Evolutionary conservation across 2,888 invertebrate genomes (phyloP).

Genomic region (Yponomeuta cagnagella): DNA sequence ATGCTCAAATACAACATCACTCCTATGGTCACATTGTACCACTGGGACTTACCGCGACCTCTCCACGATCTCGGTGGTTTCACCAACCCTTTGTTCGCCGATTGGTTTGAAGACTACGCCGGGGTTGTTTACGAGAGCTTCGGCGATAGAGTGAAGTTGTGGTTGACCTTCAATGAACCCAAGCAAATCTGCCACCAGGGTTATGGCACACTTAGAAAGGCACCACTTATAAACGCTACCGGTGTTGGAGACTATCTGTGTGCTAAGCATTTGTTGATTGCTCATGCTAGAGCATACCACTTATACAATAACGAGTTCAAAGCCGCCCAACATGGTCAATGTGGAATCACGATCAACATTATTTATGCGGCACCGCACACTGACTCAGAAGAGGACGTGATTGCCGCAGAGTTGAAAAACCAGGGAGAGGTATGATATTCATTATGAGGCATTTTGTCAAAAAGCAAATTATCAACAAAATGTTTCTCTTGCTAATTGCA

Average conservation of each 20-base stretch:
- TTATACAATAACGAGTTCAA: slow-evolving; percentile 53
- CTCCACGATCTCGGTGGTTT: slow-evolving; percentile 75
- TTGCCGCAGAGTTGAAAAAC: slow-evolving; percentile 34
- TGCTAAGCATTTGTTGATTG: slow-evolving; percentile 61
- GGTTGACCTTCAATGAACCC: slow-evolving; percentile 78
- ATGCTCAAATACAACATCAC: slow-evolving; percentile 75
- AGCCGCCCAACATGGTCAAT: slow-evolving; percentile 32
- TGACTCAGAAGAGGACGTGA: slow-evolving; percentile 30
- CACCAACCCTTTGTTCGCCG: slow-evolving; percentile 48
- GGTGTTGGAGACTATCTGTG: slow-evolving; percentile 68
- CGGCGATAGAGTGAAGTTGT: slow-evolving; percentile 69
- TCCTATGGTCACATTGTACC: slow-evolving; percentile 75
- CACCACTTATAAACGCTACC: slow-evolving; percentile 48
- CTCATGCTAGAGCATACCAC: slow-evolving; percentile 70
- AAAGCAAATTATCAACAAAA: background rate
- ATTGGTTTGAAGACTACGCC: slow-evolving; percentile 69
- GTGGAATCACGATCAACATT: slow-evolving; percentile 37
- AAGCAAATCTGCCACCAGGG: slow-evolving; percentile 51
- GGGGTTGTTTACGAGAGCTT: slow-evolving; percentile 52
- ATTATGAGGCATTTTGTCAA: background rate
- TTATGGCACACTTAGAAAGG: slow-evolving; percentile 49
- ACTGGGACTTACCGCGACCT: slow-evolving; percentile 72
- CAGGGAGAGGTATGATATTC: slow-evolving; percentile 24
- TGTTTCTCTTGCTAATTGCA: background rate
- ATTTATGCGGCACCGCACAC: slow-evolving; percentile 32